A percentile compares a stretch with the other conserved stretches of the same genome.
Conservation (phyloP, 2,797 vertebrate species). For the Microctenopoma steveboyesi region DNA sequence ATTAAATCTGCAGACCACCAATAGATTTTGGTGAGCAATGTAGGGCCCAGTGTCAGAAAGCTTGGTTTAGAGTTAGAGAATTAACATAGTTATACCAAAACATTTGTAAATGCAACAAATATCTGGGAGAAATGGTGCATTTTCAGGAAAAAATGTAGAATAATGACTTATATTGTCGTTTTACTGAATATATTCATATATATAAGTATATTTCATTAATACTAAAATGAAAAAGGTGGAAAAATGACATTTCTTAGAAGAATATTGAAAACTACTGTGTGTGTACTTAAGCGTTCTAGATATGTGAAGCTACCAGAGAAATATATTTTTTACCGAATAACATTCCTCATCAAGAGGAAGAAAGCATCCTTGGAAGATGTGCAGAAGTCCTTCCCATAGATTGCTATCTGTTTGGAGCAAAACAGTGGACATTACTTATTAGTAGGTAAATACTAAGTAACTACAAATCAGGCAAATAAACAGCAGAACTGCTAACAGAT, state of each 20-base stretch:
- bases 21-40: too few relatives aligned
- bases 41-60: too few relatives aligned
- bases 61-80: too few relatives aligned
- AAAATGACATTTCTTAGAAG: background rate
- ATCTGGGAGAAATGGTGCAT: too few relatives aligned
- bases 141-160: too few relatives aligned
- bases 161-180: too few relatives aligned
- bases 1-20: too few relatives aligned
- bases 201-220: too few relatives aligned
- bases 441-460: background rate
- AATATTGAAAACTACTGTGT: background rate
- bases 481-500: constrained; percentile 6
- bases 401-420: constrained; percentile 88
- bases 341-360: constrained; percentile 94
- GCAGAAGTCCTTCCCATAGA: constrained; percentile 97
- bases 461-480: background rate
- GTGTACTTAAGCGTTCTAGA: background rate
- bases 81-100: too few relatives aligned
- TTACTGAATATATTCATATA: too few relatives aligned
- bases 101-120: too few relatives aligned
- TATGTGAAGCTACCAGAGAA: background rate
- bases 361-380: constrained; percentile 93
- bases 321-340: constrained; percentile 86
- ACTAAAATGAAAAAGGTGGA: background rate
- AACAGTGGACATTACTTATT: background rate